Evolutionary conservation across 1,140 invertebrate species (phyloP).

Genomic region (Psix sp.): DNA sequence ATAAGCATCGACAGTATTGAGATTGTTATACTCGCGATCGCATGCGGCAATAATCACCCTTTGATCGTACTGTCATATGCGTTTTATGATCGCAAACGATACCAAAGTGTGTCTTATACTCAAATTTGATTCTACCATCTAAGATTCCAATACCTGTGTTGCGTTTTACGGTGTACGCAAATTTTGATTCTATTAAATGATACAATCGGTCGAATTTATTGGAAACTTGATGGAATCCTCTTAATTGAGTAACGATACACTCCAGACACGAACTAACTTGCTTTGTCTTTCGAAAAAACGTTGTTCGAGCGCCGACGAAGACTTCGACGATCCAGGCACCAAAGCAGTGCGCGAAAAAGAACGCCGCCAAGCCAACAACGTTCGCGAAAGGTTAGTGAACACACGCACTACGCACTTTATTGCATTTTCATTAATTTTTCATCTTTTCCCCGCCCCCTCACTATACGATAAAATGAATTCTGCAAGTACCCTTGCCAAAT

Average conservation of each 20-base stretch:
- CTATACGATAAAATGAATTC: constrained; percentile 31
- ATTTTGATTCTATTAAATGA: not conserved
- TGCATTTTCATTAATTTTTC: constrained; percentile 62
- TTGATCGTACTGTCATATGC: constrained; percentile 44
- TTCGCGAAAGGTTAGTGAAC: constrained; percentile 93
- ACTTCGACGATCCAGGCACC: constrained; percentile 88
- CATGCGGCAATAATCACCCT: constrained; percentile 37
- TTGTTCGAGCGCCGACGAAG: constrained; percentile 86
- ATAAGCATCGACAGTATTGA: constrained; percentile 26
- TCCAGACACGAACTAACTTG: constrained; percentile 68
- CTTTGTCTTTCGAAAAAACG: constrained; percentile 76
- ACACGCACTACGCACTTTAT: constrained; percentile 73
- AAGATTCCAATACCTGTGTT: constrained; percentile 8
- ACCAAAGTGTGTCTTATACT: constrained; percentile 19
- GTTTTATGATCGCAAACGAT: constrained; percentile 36
- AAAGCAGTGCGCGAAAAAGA: constrained; percentile 97
- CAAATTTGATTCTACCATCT: constrained; percentile 9
- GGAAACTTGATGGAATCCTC: constrained; percentile 16
- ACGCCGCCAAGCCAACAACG: constrained; percentile 98
- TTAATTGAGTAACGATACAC: constrained; percentile 21
- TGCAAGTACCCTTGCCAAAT: not conserved
- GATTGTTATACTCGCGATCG: constrained; percentile 30
- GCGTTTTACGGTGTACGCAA: constrained; percentile 14
- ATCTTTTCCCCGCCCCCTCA: constrained; percentile 27
- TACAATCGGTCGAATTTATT: constrained; percentile 2